Percentiles rank a stretch among this genome's conserved stretches.
Conservation (phyloP, 2,113 vertebrate species). For the Nematolebias whitei region DNA sequence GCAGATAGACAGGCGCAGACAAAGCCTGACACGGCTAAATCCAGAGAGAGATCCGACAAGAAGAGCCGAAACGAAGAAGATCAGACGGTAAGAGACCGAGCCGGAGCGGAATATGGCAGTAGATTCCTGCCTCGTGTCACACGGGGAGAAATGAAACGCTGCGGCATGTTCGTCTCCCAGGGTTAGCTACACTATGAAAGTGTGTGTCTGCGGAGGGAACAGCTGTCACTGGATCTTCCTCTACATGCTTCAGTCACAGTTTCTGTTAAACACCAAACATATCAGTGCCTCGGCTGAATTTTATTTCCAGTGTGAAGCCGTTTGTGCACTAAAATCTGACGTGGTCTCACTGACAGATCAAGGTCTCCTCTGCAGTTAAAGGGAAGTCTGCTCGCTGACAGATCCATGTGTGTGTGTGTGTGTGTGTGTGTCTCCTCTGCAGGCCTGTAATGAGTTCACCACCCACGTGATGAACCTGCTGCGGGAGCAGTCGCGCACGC, state of each 20-base stretch:
- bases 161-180: constrained; percentile 55
- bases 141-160: constrained; percentile 48
- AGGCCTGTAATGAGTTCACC: constrained; percentile 99
- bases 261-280: constrained; percentile 66
- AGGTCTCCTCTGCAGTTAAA: not conserved
- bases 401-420: not conserved
- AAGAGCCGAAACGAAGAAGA: constrained; percentile 48
- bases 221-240: constrained; percentile 65
- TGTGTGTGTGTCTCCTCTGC: constrained; percentile 23
- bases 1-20: constrained; percentile 60
- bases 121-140: constrained; percentile 63
- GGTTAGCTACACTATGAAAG: constrained; percentile 50
- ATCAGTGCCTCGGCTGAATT: constrained; percentile 26
- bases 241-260: constrained; percentile 60
- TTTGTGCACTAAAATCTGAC: not conserved
- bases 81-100: constrained; percentile 54
- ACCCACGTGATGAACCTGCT: constrained; percentile 99
- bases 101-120: constrained; percentile 52
- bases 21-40: constrained; percentile 58
- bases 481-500: constrained; percentile 94
- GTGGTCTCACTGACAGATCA: not conserved
- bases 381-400: constrained; percentile 4
- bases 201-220: constrained; percentile 49
- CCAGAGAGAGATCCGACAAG: constrained; percentile 51
- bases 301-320: not conserved